A percentile compares a stretch with the other conserved stretches of the same genome.
Evolutionary conservation across 2,113 vertebrate species (phyloP).

Genomic region (Uria aalge): DNA sequence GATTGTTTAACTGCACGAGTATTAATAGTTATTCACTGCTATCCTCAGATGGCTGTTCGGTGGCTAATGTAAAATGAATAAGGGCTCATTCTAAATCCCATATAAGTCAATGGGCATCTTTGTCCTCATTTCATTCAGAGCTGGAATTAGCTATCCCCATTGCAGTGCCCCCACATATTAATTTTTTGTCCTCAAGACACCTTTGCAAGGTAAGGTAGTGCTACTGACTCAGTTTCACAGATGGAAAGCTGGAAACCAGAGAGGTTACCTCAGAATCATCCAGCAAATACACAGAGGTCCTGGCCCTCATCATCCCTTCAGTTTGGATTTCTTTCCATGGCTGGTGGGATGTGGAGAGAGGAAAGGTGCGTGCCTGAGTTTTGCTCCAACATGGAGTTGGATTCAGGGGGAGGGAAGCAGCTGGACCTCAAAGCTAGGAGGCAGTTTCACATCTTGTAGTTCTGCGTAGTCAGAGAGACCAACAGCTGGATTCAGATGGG

Average conservation of each 20-base stretch:
- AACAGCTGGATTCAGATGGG: not conserved
- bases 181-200: constrained; percentile 48
- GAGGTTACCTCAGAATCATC: not conserved
- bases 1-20: not conserved
- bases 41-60: constrained; percentile 37
- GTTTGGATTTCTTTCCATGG: not conserved
- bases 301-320: not conserved
- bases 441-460: not conserved
- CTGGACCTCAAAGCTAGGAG: not conserved
- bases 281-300: not conserved
- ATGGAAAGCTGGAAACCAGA: not conserved
- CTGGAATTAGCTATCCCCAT: constrained; percentile 24
- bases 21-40: constrained; percentile 24
- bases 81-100: constrained; percentile 31
- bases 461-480: not conserved
- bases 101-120: constrained; percentile 45
- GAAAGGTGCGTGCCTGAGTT: not conserved
- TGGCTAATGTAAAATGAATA: not conserved
- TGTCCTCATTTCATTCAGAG: constrained; percentile 5
- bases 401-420: not conserved
- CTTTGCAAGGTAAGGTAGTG: not conserved
- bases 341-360: not conserved
- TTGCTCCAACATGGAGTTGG: not conserved
- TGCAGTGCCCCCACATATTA: not conserved
- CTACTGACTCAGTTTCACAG: not conserved